Evolutionary conservation across 2,113 vertebrate genomes (phyloP).

Genomic region (Peucedramus taeniatus): DNA sequence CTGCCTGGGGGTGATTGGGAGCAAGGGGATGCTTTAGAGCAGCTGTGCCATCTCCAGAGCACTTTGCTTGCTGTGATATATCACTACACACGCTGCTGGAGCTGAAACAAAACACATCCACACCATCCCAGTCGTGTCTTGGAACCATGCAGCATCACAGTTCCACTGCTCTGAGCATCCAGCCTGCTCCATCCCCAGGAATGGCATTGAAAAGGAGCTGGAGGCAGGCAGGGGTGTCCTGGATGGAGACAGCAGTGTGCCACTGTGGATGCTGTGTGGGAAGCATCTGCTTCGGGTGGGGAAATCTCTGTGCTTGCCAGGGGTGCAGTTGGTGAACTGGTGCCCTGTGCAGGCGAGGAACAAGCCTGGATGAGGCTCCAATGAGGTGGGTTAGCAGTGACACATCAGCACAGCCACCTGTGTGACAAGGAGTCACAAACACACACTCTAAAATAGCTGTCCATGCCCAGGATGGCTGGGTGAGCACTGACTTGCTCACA

Average conservation of each 20-base stretch:
- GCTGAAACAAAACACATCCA: background rate
- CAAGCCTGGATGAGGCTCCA: background rate
- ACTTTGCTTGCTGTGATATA: background rate
- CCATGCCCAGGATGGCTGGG: rapidly evolving
- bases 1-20: rapidly evolving
- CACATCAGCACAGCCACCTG: rapidly evolving
- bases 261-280: background rate
- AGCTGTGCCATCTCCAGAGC: background rate
- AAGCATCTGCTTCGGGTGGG: rapidly evolving
- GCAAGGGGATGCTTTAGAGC: background rate
- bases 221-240: rapidly evolving
- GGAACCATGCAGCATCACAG: rapidly evolving
- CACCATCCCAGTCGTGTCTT: rapidly evolving
- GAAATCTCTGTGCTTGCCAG: background rate
- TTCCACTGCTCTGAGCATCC: background rate
- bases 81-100: rapidly evolving
- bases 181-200: background rate
- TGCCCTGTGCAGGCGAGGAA: rapidly evolving
- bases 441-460: no score
- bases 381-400: background rate
- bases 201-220: background rate
- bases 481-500: rapidly evolving
- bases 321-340: rapidly evolving
- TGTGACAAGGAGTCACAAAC: background rate
- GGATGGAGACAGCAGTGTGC: no score